Evolutionary conservation across 2,888 invertebrate genomes (phyloP).

Genomic region (Coleophora flavipennella): DNA sequence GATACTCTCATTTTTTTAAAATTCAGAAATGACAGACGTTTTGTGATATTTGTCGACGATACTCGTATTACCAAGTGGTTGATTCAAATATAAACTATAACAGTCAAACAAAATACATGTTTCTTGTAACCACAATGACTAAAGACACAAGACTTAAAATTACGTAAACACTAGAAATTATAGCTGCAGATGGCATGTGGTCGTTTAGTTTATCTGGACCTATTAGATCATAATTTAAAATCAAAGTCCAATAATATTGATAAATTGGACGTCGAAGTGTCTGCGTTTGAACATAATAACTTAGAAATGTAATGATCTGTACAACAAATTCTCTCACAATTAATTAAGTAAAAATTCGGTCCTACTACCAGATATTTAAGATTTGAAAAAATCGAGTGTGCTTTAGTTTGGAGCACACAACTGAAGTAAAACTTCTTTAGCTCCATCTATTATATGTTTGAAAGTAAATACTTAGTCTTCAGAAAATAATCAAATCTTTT

Average conservation of each 20-base stretch:
- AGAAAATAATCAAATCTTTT: too few species aligned
- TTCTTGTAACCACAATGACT: too few species aligned
- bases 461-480: too few species aligned
- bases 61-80: not conserved
- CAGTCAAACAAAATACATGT: too few species aligned
- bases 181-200: not conserved
- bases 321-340: conserved; percentile 40
- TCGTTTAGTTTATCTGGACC: not conserved
- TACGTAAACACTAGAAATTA: not conserved
- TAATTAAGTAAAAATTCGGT: conserved; percentile 23
- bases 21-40: conserved; percentile 3
- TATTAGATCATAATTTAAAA: conserved; percentile 1
- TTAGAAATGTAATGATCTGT: conserved; percentile 1
- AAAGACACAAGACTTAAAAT: too few species aligned
- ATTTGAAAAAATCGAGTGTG: too few species aligned
- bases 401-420: too few species aligned
- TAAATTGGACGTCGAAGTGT: conserved; percentile 3
- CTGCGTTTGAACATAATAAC: conserved; percentile 5
- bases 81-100: not conserved
- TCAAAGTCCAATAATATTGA: too few species aligned
- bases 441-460: too few species aligned
- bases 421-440: too few species aligned
- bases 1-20: not conserved
- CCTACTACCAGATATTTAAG: too few species aligned
- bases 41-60: conserved; percentile 9